These are phyloP conservation scores for Xenopus petersii DNA, from an alignment of 2,797 vertebrate species.

Conservation along the genomic window DNA sequence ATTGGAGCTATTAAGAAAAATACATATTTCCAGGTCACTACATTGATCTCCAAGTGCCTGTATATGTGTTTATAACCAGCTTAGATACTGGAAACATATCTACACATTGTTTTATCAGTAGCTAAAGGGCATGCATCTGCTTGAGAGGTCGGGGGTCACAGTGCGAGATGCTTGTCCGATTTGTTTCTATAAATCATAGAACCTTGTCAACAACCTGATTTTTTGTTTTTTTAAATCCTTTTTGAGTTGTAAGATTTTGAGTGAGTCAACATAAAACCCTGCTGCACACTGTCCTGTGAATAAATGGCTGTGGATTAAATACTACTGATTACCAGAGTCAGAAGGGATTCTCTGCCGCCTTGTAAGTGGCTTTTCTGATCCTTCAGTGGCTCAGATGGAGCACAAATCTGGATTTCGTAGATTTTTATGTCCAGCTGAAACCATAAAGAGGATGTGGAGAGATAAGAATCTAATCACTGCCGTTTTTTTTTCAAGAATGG, in stretches of 20 bases:
- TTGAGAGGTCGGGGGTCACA: too few species aligned
- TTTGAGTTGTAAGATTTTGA: too few species aligned
- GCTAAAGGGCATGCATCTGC: conserved; percentile 7
- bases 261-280: too few species aligned
- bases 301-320: conserved; percentile 5
- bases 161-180: too few species aligned
- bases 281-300: neutral
- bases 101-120: conserved; percentile 44
- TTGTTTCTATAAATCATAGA: too few species aligned
- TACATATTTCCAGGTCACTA: conserved; percentile 25
- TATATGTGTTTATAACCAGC: conserved; percentile 33
- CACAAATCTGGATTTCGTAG: neutral
- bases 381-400: neutral
- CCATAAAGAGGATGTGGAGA: conserved; percentile 21
- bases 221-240: too few species aligned
- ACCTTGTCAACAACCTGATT: too few species aligned
- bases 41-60: conserved; percentile 41
- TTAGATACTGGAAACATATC: conserved; percentile 25
- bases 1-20: conserved; percentile 1
- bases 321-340: conserved; percentile 21
- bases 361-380: conserved; percentile 4
- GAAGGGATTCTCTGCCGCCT: conserved; percentile 1
- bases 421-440: neutral
- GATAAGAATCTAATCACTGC: conserved; percentile 2
- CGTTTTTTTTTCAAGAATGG: conserved; percentile 7